These are phyloP conservation scores for Cathartes aura DNA, from an alignment of 2,113 vertebrate genomes.

Conservation along the genomic window DNA sequence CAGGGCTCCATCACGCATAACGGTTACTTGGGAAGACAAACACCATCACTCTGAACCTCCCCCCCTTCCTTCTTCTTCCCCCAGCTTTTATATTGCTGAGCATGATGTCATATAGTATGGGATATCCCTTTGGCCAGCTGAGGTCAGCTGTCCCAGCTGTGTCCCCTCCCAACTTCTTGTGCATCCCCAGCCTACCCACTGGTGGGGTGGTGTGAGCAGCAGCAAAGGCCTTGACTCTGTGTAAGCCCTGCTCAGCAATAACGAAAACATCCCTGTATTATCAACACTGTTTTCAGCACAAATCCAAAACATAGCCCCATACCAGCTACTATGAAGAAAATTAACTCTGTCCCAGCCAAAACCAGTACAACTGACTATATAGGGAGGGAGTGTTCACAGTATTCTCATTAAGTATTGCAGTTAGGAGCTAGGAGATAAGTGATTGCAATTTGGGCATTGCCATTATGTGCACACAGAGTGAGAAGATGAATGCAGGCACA, in stretches of 20 bases:
- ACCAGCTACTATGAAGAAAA: neutral
- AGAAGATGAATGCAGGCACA: neutral
- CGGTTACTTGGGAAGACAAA: neutral
- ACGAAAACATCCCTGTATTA: neutral
- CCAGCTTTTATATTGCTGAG: neutral
- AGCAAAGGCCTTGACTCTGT: neutral
- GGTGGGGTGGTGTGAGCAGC: neutral
- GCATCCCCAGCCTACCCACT: neutral
- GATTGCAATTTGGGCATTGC: rapidly evolving
- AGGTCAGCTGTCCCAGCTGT: neutral
- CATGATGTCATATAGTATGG: neutral
- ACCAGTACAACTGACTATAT: neutral
- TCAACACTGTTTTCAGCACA: neutral
- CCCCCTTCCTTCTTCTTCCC: neutral
- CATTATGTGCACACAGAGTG: rapidly evolving
- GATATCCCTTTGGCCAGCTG: neutral
- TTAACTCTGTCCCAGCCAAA: neutral
- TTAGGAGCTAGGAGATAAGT: neutral
- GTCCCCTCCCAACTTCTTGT: neutral
- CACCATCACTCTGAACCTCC: rapidly evolving
- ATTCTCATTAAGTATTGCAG: neutral
- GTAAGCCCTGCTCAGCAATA: neutral
- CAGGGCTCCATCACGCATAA: rapidly evolving
- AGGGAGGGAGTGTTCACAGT: neutral
- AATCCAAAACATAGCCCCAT: neutral